Evolutionary conservation across 1,140 invertebrate species (phyloP), one percentile per base, ranked within the genome.

Genomic region (Drosophila melanica): DNA sequence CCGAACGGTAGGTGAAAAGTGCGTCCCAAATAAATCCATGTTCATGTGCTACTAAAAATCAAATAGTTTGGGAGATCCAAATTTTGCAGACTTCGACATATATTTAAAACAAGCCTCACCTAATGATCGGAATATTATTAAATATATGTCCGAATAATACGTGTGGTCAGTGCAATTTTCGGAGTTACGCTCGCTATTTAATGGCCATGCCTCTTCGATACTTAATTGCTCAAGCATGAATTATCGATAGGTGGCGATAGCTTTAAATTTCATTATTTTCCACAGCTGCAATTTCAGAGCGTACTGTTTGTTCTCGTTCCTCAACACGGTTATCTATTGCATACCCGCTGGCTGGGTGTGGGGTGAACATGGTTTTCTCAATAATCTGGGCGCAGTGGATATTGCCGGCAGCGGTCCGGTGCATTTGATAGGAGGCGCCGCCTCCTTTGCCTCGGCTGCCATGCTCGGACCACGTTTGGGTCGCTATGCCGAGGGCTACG

Each of bases 341-440:
- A 94, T 99, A 63, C 97, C 97, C 1, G 90, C 90, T 6, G 90
- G 90, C 7, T 96, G 96, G 96, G 93, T 96, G 5, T 97, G 96
- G 97, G 96, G 96, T 1, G 94, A 96, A 45, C 96, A 97, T 75
- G 97, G 97, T 7, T 98, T 98, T 87, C 93, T 98, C 1, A 95
- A 95, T 64, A 93, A 94, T 48, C 72, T 98, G 73, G 97, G 97
- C 1, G 96, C 94, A 4, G 96, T 98, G 2, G 97, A 98, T 81
- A 97, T 98, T 51, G 97, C 97, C 4, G 97, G 97, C 5, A 97
- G 96, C n/a, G 97, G 97, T 8, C 96, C 96, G 9, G 97, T 99
- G 0, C 98, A 99, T 93, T 93, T 99, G 10, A 96, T 98, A 57
- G 98, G 91, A 20, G 90, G 90, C 0, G 93, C 94, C 7, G 93